Evolutionary conservation across 2,888 invertebrate species (phyloP).

Genomic region (Eupithecia exiguata): DNA sequence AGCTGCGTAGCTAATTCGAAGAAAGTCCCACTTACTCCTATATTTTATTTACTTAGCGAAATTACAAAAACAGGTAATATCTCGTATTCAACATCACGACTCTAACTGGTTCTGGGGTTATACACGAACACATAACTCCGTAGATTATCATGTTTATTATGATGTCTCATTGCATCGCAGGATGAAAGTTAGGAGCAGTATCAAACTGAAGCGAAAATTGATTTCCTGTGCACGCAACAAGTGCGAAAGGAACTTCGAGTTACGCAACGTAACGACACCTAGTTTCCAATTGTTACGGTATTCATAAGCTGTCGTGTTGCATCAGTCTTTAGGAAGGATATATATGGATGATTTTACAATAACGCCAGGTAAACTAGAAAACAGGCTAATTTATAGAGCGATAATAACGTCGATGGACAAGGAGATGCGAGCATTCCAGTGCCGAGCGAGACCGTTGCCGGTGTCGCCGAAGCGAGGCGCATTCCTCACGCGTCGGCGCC

Average conservation of each 20-base stretch:
- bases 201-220: slow-evolving; percentile 2
- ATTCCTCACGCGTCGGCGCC: slow-evolving; percentile 75
- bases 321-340: slow-evolving; percentile 15
- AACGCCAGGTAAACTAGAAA: slow-evolving; percentile 39
- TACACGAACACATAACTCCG: slow-evolving; percentile 16
- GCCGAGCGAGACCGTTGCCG: slow-evolving; percentile 58
- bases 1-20: slow-evolving; percentile 55
- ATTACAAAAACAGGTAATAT: slow-evolving; percentile 47
- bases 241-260: slow-evolving; percentile 17
- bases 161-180: slow-evolving; percentile 14
- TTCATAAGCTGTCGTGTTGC: slow-evolving; percentile 34
- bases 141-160: slow-evolving; percentile 13
- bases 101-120: slow-evolving; percentile 40
- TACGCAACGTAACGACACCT: slow-evolving; percentile 26
- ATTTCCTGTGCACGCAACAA: slow-evolving; percentile 11
- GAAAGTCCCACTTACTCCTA: slow-evolving; percentile 54
- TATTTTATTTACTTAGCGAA: slow-evolving; percentile 53
- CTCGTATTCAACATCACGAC: slow-evolving; percentile 50
- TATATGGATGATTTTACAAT: slow-evolving; percentile 2
- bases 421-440: slow-evolving; percentile 61
- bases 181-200: slow-evolving; percentile 14
- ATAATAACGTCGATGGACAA: slow-evolving; percentile 43
- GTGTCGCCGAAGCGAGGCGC: slow-evolving; percentile 72
- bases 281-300: slow-evolving; percentile 30
- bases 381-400: slow-evolving; percentile 36